phyloP scores from a whole-genome alignment of 2,888 invertebrate species.

The Harmothoe impar region DNA sequence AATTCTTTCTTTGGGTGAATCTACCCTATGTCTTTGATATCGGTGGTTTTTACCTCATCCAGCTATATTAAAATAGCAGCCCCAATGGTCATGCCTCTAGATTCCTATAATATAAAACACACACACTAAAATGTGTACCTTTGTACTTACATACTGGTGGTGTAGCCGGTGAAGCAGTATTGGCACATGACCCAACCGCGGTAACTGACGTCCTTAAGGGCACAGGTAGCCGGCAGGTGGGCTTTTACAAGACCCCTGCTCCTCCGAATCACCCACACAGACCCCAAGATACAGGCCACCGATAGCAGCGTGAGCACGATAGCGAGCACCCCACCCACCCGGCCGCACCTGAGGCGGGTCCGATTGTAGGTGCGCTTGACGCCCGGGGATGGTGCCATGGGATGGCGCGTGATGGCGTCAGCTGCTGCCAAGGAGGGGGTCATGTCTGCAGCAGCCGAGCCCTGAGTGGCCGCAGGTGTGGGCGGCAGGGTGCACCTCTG shows the following conservation, averaged over 20 bases:
- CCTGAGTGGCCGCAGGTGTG: no score
- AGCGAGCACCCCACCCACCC: not conserved
- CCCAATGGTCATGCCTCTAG: no score
- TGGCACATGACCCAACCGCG: constrained; percentile 20
- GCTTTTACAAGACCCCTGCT: not conserved
- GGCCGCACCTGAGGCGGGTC: not conserved
- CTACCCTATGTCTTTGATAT: no score
- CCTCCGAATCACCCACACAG: not conserved
- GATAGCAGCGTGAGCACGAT: not conserved
- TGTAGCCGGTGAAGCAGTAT: constrained; percentile 11
- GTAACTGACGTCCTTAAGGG: not conserved
- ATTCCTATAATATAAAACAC: no score
- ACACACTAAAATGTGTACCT: no score
- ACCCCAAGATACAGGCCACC: not conserved
- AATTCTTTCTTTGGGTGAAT: no score
- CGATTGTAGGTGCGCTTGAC: not conserved
- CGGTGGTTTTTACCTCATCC: no score
- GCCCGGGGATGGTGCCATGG: not conserved
- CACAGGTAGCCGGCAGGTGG: not conserved
- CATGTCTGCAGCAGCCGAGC: no score
- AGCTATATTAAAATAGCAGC: no score
- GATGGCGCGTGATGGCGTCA: no score
- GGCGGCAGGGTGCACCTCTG: no score
- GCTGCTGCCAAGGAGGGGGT: no score
- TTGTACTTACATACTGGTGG: not conserved